These are phyloP conservation scores for Gasteruption jaculator DNA, from an alignment of 2,888 invertebrate genomes.

Conservation along the genomic window DNA sequence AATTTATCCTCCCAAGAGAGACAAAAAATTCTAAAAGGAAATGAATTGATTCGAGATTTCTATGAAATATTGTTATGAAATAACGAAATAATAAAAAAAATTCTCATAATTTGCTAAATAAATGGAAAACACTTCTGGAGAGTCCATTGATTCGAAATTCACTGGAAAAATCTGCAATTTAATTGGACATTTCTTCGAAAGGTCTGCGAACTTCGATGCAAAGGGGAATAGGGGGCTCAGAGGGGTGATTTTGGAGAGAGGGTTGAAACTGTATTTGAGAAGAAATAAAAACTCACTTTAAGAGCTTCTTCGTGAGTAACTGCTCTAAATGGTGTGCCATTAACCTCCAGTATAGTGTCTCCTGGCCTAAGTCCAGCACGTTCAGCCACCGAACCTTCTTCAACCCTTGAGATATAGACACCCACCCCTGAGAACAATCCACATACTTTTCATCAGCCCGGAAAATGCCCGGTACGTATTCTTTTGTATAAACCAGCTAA, in stretches of 20 bases:
- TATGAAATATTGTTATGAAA: too few relatives aligned
- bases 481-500: too few relatives aligned
- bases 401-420: slow-evolving; percentile 88
- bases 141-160: too few relatives aligned
- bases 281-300: slow-evolving; percentile 61
- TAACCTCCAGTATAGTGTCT: slow-evolving; percentile 92
- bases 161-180: too few relatives aligned
- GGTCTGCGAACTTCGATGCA: too few relatives aligned
- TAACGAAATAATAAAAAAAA: too few relatives aligned
- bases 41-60: too few relatives aligned
- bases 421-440: slow-evolving; percentile 68
- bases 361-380: slow-evolving; percentile 84
- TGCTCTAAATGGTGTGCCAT: slow-evolving; percentile 88
- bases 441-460: slow-evolving; percentile 36
- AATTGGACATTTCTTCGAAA: too few relatives aligned
- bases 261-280: neutral
- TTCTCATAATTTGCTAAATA: too few relatives aligned
- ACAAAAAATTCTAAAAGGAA: too few relatives aligned
- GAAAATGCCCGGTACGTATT: slow-evolving; percentile 25
- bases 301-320: slow-evolving; percentile 91
- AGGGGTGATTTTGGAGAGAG: slow-evolving; percentile 14
- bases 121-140: too few relatives aligned
- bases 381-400: slow-evolving; percentile 86
- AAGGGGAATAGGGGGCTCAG: slow-evolving; percentile 10
- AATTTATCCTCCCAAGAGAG: too few relatives aligned